These are phyloP conservation scores for Arctopsyche grandis DNA, from an alignment of 1,140 invertebrate species.

Conservation along the genomic window DNA sequence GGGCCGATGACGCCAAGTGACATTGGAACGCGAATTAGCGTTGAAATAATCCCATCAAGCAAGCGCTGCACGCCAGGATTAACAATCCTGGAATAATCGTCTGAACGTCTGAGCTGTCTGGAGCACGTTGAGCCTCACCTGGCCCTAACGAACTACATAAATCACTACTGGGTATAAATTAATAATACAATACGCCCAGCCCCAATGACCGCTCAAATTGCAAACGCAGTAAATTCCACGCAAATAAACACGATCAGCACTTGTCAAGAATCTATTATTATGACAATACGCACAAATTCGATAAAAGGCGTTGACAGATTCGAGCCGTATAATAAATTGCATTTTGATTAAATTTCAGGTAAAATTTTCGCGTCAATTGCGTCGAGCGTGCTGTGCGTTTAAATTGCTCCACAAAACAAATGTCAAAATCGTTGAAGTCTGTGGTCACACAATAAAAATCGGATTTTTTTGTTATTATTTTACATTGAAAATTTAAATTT, in stretches of 20 bases:
- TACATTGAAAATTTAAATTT: too few species aligned
- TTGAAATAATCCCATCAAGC: constrained; percentile 35
- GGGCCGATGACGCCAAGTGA: constrained; percentile 2
- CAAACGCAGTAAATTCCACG: background rate
- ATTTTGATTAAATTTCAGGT: too few species aligned
- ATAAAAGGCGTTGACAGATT: background rate
- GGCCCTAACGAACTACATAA: constrained; percentile 32
- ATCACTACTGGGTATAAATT: constrained; percentile 17
- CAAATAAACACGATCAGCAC: background rate
- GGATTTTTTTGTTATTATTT: too few species aligned
- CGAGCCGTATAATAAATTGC: too few species aligned
- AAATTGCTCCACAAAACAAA: too few species aligned
- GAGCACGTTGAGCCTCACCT: constrained; percentile 24
- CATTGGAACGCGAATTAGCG: constrained; percentile 21
- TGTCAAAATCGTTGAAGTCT: too few species aligned
- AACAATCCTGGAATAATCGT: constrained; percentile 25
- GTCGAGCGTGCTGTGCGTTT: too few species aligned
- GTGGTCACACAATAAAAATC: too few species aligned
- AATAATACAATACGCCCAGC: background rate
- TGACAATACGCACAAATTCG: background rate
- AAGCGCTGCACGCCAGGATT: background rate
- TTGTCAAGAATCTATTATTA: background rate
- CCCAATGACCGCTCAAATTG: background rate
- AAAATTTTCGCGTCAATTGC: too few species aligned
- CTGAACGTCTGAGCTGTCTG: constrained; percentile 7